Conservation (phyloP, 23 tunicate species). For the Diplosoma virens region DNA sequence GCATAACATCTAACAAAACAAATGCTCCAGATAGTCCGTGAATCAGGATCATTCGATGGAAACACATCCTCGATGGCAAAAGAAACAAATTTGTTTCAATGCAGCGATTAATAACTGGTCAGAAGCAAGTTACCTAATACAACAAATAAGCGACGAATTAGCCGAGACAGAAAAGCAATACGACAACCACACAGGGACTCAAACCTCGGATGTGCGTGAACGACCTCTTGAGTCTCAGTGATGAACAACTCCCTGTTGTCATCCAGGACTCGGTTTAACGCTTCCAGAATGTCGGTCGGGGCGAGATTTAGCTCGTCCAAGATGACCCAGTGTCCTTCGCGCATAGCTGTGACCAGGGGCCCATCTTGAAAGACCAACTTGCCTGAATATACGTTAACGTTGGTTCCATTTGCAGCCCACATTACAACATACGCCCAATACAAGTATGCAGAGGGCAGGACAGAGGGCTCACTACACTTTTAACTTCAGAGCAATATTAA, state of each 20-base stretch:
- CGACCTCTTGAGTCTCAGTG: conserved; percentile 88
- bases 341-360: conserved; percentile 97
- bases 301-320: conserved; percentile 96
- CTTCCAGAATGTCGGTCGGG: conserved; percentile 95
- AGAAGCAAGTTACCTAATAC: not conserved
- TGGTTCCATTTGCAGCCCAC: too few relatives aligned
- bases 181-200: too few relatives aligned
- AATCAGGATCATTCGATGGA: too few relatives aligned
- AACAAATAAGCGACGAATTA: too few relatives aligned
- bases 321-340: conserved; percentile 92
- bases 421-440: too few relatives aligned
- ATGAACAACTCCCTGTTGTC: conserved; percentile 96
- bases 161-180: too few relatives aligned
- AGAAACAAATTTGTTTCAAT: too few relatives aligned
- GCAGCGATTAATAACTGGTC: not conserved
- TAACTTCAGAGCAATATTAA: too few relatives aligned
- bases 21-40: not conserved
- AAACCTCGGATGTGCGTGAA: conserved; percentile 90
- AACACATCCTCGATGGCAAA: too few relatives aligned
- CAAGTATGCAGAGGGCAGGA: too few relatives aligned
- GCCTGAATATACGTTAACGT: conserved; percentile 36
- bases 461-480: too few relatives aligned
- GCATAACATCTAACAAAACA: not conserved
- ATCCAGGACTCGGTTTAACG: conserved; percentile 95
- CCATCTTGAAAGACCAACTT: conserved; percentile 90